A percentile compares a stretch with the other conserved stretches of the same genome.
Evolutionary conservation across 2,113 vertebrate genomes (phyloP).

Genomic region (Ptilorrhoa leucosticta): DNA sequence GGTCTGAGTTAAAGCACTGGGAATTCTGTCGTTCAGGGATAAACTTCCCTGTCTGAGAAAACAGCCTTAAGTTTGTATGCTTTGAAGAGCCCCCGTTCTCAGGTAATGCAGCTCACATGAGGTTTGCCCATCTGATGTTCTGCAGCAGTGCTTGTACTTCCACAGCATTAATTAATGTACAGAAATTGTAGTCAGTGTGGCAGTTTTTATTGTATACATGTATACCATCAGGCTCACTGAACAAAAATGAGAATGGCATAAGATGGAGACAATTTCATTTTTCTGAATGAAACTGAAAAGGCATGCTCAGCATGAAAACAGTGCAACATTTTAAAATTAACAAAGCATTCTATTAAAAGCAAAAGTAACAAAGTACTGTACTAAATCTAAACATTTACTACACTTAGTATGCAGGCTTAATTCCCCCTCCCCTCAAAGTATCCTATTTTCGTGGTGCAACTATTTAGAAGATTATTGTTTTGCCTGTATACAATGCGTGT

Average conservation of each 20-base stretch:
- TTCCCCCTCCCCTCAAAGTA: not conserved
- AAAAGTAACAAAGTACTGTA: not conserved
- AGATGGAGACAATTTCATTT: not conserved
- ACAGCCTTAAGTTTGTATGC: not conserved
- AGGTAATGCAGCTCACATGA: not conserved
- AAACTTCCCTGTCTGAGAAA: not conserved
- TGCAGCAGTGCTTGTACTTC: not conserved
- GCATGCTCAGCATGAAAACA: not conserved
- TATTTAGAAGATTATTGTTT: not conserved
- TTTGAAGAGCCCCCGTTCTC: not conserved
- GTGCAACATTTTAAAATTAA: not conserved
- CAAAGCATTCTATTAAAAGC: not conserved
- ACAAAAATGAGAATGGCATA: not conserved
- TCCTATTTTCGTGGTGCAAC: not conserved
- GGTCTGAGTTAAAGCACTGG: not conserved
- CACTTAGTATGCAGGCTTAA: not conserved
- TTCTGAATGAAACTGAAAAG: not conserved
- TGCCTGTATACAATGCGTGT: accelerated
- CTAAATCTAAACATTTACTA: not conserved
- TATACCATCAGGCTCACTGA: not conserved
- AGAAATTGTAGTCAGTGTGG: not conserved
- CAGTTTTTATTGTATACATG: constrained; percentile 15
- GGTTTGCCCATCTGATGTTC: not conserved
- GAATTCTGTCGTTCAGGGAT: not conserved
- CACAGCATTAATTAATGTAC: not conserved